Percentiles rank a stretch among this genome's conserved stretches.
phyloP scores from a whole-genome alignment of 2,113 vertebrate genomes.

The Strix uralensis region DNA sequence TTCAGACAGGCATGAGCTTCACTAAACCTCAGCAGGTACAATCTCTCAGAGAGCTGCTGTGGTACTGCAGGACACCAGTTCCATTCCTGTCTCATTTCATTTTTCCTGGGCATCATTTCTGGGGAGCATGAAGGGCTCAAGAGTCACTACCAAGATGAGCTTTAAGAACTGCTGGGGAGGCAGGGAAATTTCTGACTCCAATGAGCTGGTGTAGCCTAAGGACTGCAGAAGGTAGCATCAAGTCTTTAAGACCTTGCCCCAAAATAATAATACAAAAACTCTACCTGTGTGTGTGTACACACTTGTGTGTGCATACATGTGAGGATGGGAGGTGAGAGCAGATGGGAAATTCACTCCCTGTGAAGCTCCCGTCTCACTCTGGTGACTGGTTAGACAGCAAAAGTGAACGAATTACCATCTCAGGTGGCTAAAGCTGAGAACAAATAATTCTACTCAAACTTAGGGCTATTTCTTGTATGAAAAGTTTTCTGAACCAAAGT shows the following conservation, averaged over 20 bases:
- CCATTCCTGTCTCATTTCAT: not conserved
- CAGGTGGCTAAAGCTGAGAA: not conserved
- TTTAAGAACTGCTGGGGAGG: not conserved
- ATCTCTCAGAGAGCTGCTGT: not conserved
- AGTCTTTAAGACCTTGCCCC: not conserved
- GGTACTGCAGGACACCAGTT: not conserved
- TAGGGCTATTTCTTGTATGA: not conserved
- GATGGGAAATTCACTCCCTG: not conserved
- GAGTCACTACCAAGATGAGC: not conserved
- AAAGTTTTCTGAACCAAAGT: not conserved
- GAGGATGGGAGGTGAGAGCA: not conserved
- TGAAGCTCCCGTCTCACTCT: not conserved
- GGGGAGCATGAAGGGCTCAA: not conserved
- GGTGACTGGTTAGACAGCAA: not conserved
- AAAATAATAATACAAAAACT: not conserved
- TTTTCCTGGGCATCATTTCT: not conserved
- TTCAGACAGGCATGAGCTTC: not conserved
- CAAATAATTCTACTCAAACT: not conserved
- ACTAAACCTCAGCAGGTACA: not conserved
- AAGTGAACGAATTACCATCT: not conserved
- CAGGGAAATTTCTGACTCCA: not conserved
- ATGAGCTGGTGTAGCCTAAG: not conserved
- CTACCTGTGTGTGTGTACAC: rapidly evolving
- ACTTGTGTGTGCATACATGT: rapidly evolving
- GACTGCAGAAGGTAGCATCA: not conserved